phyloP scores from a whole-genome alignment of 2,113 vertebrate species.

The Ciconia boyciana region DNA sequence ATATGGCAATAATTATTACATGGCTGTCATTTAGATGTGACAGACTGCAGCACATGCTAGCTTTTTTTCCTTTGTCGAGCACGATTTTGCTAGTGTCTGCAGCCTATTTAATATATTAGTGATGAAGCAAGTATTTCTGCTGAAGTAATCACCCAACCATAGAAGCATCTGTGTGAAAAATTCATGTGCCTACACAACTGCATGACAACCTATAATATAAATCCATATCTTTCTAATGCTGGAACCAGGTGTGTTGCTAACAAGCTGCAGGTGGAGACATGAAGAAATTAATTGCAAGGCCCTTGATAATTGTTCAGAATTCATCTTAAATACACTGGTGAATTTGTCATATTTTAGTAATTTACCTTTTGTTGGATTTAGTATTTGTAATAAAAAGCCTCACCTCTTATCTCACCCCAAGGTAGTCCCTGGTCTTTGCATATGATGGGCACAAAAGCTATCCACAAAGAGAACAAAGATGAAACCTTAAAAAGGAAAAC shows the following conservation, averaged over 20 bases:
- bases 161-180: not conserved
- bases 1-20: not conserved
- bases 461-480: not conserved
- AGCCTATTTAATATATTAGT: not conserved
- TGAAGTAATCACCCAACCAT: not conserved
- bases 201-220: not conserved
- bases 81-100: not conserved
- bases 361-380: not conserved
- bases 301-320: not conserved
- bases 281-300: not conserved
- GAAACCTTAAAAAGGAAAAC: not conserved
- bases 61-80: not conserved
- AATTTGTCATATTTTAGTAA: not conserved
- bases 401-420: not conserved
- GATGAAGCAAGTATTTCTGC: not conserved
- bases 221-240: not conserved
- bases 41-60: not conserved
- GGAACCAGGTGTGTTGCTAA: slow-evolving; percentile 10
- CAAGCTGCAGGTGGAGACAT: slow-evolving; percentile 1
- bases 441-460: not conserved
- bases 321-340: not conserved
- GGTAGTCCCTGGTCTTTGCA: not conserved
- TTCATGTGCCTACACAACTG: not conserved
- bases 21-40: not conserved
- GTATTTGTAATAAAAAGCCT: not conserved